phyloP scores from a whole-genome alignment of 1,140 invertebrate genomes.

The Colletes gigas region DNA sequence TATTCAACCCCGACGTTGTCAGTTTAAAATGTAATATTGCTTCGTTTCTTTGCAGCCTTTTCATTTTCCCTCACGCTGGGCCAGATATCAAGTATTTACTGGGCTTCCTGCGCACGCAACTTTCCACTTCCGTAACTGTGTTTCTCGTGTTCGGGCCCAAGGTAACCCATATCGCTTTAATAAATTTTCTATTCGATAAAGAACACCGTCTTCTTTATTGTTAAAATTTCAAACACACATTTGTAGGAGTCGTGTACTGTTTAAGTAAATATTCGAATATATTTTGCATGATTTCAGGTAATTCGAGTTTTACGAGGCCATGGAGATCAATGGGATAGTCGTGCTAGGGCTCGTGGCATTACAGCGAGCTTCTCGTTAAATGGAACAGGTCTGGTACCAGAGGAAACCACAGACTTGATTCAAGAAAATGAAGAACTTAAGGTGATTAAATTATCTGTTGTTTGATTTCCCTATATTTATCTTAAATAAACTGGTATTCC shows the following conservation, averaged over 20 bases:
- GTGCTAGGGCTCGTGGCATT: constrained; percentile 88
- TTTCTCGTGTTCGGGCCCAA: constrained; percentile 93
- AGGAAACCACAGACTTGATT: constrained; percentile 91
- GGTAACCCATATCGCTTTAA: constrained; percentile 78
- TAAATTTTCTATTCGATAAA: no score
- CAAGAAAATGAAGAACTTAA: constrained; percentile 95
- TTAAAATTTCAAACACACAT: no score
- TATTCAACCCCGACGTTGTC: neutral
- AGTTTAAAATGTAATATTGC: neutral
- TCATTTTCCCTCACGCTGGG: constrained; percentile 91
- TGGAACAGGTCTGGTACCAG: constrained; percentile 89
- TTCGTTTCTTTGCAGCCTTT: constrained; percentile 82
- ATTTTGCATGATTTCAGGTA: constrained; percentile 81
- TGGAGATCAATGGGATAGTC: constrained; percentile 92
- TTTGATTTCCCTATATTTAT: no score
- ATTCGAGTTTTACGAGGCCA: constrained; percentile 89
- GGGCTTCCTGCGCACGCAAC: constrained; percentile 92
- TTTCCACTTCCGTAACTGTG: constrained; percentile 93
- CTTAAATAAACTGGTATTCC: neutral
- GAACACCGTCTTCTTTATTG: no score
- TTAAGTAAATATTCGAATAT: neutral
- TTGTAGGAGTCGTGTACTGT: no score
- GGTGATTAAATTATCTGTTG: constrained; percentile 77
- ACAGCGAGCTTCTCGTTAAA: constrained; percentile 93
- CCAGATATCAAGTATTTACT: constrained; percentile 94